Evolutionary conservation across 1,140 invertebrate genomes (phyloP).

Genomic region (Drosophila mayri): DNA sequence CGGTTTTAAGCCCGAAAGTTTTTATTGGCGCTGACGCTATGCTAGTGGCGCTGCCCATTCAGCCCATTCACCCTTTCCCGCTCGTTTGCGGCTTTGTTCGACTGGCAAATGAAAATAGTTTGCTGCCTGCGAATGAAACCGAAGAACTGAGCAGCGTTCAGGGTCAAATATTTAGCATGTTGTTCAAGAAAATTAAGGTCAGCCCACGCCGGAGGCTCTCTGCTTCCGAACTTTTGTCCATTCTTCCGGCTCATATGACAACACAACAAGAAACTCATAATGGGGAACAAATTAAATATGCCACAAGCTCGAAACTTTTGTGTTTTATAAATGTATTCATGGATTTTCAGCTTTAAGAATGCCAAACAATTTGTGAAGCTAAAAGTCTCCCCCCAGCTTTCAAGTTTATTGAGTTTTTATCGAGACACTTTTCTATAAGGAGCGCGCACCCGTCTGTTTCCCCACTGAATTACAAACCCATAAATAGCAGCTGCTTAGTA

Average conservation of each 20-base stretch:
- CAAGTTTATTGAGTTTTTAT: constrained; percentile 40
- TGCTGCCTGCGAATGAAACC: constrained; percentile 40
- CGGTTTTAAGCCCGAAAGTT: constrained; percentile 73
- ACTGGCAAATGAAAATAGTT: constrained; percentile 80
- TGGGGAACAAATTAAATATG: constrained; percentile 22
- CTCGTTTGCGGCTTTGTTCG: constrained; percentile 71
- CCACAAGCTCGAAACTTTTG: constrained; percentile 12
- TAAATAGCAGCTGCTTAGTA: constrained; percentile 51
- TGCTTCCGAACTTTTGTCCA: constrained; percentile 36
- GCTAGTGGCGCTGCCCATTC: neutral
- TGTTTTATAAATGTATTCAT: neutral
- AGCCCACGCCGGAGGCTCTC: constrained; percentile 2
- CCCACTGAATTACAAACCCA: constrained; percentile 39
- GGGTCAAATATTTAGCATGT: constrained; percentile 58
- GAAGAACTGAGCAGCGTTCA: constrained; percentile 39
- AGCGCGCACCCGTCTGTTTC: neutral
- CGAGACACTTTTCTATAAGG: constrained; percentile 26
- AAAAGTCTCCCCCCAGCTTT: neutral
- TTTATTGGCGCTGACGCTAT: constrained; percentile 49
- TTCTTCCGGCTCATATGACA: constrained; percentile 62
- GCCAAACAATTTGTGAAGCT: neutral
- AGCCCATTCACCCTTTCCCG: constrained; percentile 5
- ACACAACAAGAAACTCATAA: constrained; percentile 22
- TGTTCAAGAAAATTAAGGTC: constrained; percentile 56
- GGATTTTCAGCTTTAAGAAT: constrained; percentile 4